Evolutionary conservation across 1,140 invertebrate species (phyloP).

Genomic region (Orchesella cincta): DNA sequence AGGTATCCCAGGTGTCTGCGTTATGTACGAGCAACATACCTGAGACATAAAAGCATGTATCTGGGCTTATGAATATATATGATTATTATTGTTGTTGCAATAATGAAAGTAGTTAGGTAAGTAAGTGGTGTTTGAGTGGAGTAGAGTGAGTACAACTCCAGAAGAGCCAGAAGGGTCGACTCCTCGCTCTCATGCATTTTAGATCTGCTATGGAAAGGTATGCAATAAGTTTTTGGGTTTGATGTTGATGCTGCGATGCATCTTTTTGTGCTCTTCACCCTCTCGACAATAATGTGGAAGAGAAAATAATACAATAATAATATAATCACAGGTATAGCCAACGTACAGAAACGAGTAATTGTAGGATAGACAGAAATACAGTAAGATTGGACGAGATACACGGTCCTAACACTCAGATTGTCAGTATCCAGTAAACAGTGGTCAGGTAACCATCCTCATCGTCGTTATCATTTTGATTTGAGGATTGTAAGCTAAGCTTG

Average conservation of each 20-base stretch:
- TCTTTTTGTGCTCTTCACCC: not conserved
- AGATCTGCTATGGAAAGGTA: slow-evolving; percentile 22
- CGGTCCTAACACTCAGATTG: not conserved
- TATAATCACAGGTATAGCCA: not conserved
- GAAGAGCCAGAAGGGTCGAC: not conserved
- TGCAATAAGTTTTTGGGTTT: not conserved
- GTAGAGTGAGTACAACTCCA: slow-evolving; percentile 6
- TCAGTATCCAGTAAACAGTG: slow-evolving; percentile 28
- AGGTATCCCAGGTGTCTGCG: slow-evolving; percentile 13
- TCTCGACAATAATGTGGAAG: not conserved
- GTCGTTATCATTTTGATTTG: not conserved
- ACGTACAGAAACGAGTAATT: too few relatives aligned
- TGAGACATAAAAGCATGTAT: not conserved
- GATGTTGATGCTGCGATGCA: slow-evolving; percentile 2
- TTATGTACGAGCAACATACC: not conserved
- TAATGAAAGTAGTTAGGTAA: not conserved
- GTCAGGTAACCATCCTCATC: slow-evolving; percentile 18
- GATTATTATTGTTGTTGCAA: not conserved
- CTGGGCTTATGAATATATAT: not conserved
- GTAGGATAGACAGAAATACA: not conserved
- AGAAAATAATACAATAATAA: too few relatives aligned
- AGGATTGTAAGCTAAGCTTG: too few relatives aligned
- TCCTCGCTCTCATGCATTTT: slow-evolving; percentile 17
- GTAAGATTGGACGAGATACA: not conserved
- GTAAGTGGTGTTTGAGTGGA: not conserved